A percentile compares a stretch with the other conserved stretches of the same genome.
phyloP scores from a whole-genome alignment of 2,797 vertebrate genomes.

The Naso thynnoides region DNA sequence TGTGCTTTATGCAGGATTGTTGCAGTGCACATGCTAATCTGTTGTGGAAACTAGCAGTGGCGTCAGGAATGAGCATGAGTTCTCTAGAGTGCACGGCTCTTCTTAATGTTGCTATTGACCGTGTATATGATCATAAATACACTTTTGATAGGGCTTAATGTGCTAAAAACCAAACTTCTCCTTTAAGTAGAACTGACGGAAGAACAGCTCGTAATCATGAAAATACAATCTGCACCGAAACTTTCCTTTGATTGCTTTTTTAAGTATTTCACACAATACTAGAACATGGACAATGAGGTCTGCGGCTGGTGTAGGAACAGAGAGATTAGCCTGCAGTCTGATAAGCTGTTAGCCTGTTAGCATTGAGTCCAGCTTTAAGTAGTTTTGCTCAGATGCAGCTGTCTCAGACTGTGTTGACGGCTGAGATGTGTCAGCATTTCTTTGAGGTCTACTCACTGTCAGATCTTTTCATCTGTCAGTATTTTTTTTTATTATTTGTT shows the following conservation, averaged over 20 bases:
- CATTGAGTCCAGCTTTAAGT: not conserved
- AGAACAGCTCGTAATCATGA: not conserved
- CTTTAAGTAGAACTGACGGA: not conserved
- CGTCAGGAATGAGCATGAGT: too few species aligned
- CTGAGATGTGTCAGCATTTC: not conserved
- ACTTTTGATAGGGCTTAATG: too few species aligned
- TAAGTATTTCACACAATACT: not conserved
- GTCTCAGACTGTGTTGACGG: not conserved
- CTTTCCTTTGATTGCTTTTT: not conserved
- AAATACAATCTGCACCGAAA: slow-evolving; percentile 3
- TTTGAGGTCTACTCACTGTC: not conserved
- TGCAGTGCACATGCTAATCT: too few species aligned
- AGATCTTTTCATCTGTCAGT: not conserved
- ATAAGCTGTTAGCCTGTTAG: not conserved
- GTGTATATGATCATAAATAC: too few species aligned
- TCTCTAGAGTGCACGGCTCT: too few species aligned
- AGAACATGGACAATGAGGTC: not conserved
- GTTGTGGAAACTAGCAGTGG: too few species aligned
- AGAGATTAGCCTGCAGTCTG: not conserved
- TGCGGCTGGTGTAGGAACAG: not conserved
- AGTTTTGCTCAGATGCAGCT: not conserved
- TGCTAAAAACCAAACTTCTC: too few species aligned
- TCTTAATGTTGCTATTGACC: too few species aligned
- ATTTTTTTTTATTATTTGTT: too few species aligned
- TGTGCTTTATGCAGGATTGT: too few species aligned